A percentile compares a stretch with the other conserved stretches of the same genome.
Conservation (phyloP, 2,888 invertebrate genomes). For the Anagyrus pseudococci region DNA sequence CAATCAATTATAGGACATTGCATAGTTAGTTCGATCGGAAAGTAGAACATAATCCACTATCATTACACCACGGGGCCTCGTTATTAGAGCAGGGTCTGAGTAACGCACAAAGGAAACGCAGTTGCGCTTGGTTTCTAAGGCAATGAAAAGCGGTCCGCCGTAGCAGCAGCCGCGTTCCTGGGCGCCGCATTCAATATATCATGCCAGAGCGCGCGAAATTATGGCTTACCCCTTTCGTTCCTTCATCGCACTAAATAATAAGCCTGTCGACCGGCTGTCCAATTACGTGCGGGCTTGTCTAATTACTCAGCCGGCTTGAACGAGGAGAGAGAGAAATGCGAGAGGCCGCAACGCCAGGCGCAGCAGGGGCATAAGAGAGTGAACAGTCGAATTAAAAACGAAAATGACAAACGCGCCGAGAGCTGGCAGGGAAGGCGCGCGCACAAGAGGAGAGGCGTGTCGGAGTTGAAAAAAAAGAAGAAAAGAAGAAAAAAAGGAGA, state of each 20-base stretch:
- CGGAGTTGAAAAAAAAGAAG: not conserved
- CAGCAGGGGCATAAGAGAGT: not conserved
- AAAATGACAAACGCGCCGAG: not conserved
- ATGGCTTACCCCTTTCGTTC: constrained; percentile 7
- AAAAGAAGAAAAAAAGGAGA: not conserved
- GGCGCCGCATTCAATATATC: constrained; percentile 5
- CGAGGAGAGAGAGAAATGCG: constrained; percentile 3
- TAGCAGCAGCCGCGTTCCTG: not conserved
- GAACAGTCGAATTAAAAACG: not conserved
- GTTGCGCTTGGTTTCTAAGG: too few relatives aligned
- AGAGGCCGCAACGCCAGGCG: constrained; percentile 2
- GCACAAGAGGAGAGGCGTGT: not conserved
- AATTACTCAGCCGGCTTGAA: constrained; percentile 16
- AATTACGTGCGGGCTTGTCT: constrained; percentile 33
- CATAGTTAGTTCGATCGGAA: too few relatives aligned
- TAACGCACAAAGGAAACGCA: too few relatives aligned
- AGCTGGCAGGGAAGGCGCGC: not conserved
- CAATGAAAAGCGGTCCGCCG: too few relatives aligned
- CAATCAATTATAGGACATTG: too few relatives aligned
- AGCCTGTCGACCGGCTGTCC: constrained; percentile 34
- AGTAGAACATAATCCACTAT: too few relatives aligned
- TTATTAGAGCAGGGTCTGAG: too few relatives aligned
- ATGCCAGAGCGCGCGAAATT: constrained; percentile 9
- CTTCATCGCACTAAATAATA: constrained; percentile 32
- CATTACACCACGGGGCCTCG: too few relatives aligned